Base-by-base conservation (phyloP, 2,888 invertebrate species). In the Mythimna impura region DNA sequence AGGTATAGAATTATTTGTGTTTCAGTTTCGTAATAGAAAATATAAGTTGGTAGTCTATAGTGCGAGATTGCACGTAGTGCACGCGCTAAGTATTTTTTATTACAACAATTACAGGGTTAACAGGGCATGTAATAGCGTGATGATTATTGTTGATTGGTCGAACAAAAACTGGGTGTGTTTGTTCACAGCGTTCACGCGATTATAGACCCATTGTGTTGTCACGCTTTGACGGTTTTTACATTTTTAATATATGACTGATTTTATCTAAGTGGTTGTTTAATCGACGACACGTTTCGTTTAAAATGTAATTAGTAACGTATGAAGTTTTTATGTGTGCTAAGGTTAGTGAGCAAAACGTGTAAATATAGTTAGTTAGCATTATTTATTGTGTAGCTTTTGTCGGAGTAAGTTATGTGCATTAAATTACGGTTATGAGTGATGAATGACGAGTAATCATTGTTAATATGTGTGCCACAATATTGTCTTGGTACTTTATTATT, bases 71-170 rank as follows among this genome's bases (percentile, higher is more conserved):
- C 88, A 86, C 84, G 86, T 83, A 81, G 61, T 70, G 85, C 89
- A 89, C 88, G 87, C 85, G 88, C 84, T 88, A 83, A 86, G 80
- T 84, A 79, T 89, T 91, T 93, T 94, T 93, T 93, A 91, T 90
- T 86, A 80, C 78, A 84, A 87, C 91, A 89, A 92, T 92, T 92
- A 89, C 87, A 89, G 91, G 91, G 93, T 92, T 93, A 93, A 91
- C 91, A 88, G 91, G 84, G 89, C 93, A 90, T 94, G 92, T 93
- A 93, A 94, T 93, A 85, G 86, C 83, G 85, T 82, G 78, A 76
- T 78, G 82, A 82, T 90, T 91, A 93, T 92, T 91, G 88, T 90
- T 89, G 89, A 91, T 91, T 93, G 91, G 89, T 83, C 73, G 78
- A 72, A 89, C 86, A 92, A 92, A 92, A 91, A 90, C 82, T 81